phyloP scores from a whole-genome alignment of 1,140 invertebrate genomes.

The Drosophila ironensis region DNA sequence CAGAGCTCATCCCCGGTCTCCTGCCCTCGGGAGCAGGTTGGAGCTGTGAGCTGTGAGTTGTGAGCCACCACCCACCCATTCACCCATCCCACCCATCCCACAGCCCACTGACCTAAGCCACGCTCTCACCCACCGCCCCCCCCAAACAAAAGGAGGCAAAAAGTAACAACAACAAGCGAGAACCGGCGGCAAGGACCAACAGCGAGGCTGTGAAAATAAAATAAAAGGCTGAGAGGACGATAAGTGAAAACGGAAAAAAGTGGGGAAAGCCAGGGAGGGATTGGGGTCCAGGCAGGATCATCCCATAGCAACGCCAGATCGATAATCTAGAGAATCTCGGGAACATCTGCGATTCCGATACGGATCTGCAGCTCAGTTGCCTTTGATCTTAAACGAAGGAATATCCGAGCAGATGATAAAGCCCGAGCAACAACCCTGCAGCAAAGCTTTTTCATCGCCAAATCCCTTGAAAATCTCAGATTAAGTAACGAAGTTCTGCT shows the following conservation, averaged over 20 bases:
- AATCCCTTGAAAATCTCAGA: conserved; percentile 1
- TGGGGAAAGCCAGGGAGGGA: conserved; percentile 4
- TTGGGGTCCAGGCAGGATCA: not conserved
- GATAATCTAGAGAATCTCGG: too few relatives aligned
- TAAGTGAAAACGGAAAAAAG: conserved; percentile 53
- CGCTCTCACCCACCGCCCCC: conserved; percentile 20
- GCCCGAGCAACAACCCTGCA: not conserved
- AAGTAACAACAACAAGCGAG: conserved; percentile 34
- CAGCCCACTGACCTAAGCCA: conserved; percentile 52
- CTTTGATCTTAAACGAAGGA: not conserved
- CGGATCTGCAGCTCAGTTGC: too few relatives aligned
- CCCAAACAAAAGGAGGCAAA: conserved; percentile 15
- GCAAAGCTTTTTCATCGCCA: not conserved
- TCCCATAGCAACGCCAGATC: not conserved
- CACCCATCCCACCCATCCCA: not conserved
- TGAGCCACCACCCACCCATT: conserved; percentile 1
- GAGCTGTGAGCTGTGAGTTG: conserved; percentile 2
- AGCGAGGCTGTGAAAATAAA: conserved; percentile 75
- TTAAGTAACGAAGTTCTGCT: conserved; percentile 10
- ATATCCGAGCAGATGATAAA: too few relatives aligned
- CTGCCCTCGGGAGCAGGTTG: conserved; percentile 12
- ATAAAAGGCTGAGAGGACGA: conserved; percentile 63
- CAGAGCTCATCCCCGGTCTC: conserved; percentile 66
- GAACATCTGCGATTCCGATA: conserved; percentile 7
- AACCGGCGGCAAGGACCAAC: conserved; percentile 13